Evolutionary conservation across 1,140 invertebrate species (phyloP), one percentile per base, ranked within the genome.

Genomic region (Macrobrachium nipponense): DNA sequence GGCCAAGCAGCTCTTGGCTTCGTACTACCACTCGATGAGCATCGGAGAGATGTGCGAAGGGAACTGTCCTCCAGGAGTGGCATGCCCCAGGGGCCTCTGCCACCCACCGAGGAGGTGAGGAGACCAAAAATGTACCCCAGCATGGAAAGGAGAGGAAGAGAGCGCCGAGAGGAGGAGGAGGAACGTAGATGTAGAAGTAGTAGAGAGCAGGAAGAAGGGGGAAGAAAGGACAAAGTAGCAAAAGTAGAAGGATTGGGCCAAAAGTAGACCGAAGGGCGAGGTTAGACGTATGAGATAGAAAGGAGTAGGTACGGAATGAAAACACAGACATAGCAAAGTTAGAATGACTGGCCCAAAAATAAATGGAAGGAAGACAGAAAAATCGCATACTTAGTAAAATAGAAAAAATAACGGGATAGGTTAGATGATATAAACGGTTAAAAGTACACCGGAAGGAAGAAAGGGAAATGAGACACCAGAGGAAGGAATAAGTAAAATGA

Each of bases 41-140:
- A 94, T 95, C 44, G 92, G 93, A 59, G 95, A 96, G 89, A 95
- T 97, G 87, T 97, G 96, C 91, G 96, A 97, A 90, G 96, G 96
- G 59, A 95, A 95, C 90, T 97, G 96, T 91, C 93, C 94, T 10
- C 75, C 77, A 8, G 89, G 88, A 17, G 84, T 80, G 14, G 78
- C 82, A 4, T 89, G 88, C 61, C 88, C 88, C 14, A 82, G 88
- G 59, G 88, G 88, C 59, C 60, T 89, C 27, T 89, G 88, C 60
- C 83, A 89, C 64, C 87, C 87, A 51, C 62, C 82, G 5, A 86
- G 87, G 43, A 86, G 88, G 88, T 89, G 73, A 80, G 79, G n/a
- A 44, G 70, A 73, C 27, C 23, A 72, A 17, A 18, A 60, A 18
- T 78, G 17, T 78, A 58, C 18, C 27, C 5, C 20, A 17, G 58